Percentiles rank a stretch among this genome's conserved stretches.
Conservation (phyloP, 2,888 invertebrate species). For the Cyclophora albipunctata region DNA sequence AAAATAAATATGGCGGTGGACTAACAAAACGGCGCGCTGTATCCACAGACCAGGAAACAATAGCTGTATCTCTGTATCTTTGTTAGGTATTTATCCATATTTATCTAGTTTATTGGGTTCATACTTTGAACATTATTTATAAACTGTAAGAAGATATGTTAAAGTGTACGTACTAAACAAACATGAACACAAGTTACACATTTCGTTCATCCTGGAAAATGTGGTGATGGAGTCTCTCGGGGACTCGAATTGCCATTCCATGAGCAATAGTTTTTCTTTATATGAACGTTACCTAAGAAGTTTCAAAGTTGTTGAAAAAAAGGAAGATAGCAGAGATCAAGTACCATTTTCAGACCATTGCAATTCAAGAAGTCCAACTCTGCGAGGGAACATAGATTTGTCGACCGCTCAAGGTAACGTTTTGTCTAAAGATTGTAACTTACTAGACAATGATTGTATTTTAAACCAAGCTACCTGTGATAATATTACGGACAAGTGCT, state of each 20-base stretch:
- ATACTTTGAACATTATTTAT: too few species aligned
- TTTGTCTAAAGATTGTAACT: constrained; percentile 34
- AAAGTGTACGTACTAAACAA: too few species aligned
- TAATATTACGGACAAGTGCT: constrained; percentile 36
- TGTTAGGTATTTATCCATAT: too few species aligned
- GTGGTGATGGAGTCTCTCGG: constrained; percentile 67
- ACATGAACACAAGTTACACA: too few species aligned
- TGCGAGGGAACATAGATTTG: constrained; percentile 54
- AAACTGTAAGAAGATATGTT: too few species aligned
- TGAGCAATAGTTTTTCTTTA: constrained; percentile 66
- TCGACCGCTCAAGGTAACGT: constrained; percentile 38
- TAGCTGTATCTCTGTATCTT: too few species aligned
- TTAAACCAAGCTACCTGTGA: constrained; percentile 28
- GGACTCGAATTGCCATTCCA: constrained; percentile 64
- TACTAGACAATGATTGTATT: constrained; percentile 12
- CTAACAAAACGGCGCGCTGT: too few species aligned
- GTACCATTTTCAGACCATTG: constrained; percentile 33
- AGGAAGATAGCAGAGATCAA: constrained; percentile 31
- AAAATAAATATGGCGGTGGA: too few species aligned
- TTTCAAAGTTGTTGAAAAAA: constrained; percentile 54
- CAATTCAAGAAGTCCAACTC: constrained; percentile 43
- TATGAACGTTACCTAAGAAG: constrained; percentile 66
- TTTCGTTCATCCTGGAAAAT: constrained; percentile 21
- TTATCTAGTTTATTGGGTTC: too few species aligned
- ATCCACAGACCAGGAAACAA: too few species aligned